A percentile compares a stretch with the other conserved stretches of the same genome.
These are phyloP conservation scores for Rallus crepitans DNA, from an alignment of 2,797 vertebrate species.

Conservation along the genomic window DNA sequence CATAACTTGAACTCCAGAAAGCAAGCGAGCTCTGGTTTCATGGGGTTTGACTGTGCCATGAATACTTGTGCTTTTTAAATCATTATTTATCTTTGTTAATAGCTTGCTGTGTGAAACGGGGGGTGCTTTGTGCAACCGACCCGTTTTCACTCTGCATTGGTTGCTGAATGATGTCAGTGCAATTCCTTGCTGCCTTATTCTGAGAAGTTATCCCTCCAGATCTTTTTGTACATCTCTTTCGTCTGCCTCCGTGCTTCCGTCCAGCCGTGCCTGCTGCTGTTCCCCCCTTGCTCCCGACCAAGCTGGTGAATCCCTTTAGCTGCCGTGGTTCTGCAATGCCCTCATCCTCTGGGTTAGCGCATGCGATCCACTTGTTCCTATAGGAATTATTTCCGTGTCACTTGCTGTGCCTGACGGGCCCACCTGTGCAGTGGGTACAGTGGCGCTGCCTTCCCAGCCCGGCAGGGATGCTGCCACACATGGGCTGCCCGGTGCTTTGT, in stretches of 20 bases:
- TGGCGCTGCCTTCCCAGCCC: neutral
- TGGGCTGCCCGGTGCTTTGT: neutral
- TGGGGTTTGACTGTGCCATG: neutral
- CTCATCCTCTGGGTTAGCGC: neutral
- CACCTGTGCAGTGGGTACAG: neutral
- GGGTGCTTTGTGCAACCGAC: conserved; percentile 11
- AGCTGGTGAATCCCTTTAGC: neutral
- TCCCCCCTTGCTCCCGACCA: neutral
- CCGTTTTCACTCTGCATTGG: neutral
- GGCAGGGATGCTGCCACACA: neutral
- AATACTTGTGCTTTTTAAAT: neutral
- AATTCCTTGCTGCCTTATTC: neutral
- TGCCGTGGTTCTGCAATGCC: neutral
- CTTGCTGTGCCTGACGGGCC: neutral
- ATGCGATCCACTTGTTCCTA: neutral
- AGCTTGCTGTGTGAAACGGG: neutral
- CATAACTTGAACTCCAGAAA: neutral
- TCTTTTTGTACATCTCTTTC: neutral
- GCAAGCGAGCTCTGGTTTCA: neutral
- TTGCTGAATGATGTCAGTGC: neutral
- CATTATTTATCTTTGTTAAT: neutral
- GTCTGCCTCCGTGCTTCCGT: neutral
- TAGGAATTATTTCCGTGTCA: neutral
- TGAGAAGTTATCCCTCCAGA: neutral
- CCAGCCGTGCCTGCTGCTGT: neutral